A percentile compares a stretch with the other conserved stretches of the same genome.
phyloP scores from a whole-genome alignment of 2,888 invertebrate species.

The Catocala nupta region DNA sequence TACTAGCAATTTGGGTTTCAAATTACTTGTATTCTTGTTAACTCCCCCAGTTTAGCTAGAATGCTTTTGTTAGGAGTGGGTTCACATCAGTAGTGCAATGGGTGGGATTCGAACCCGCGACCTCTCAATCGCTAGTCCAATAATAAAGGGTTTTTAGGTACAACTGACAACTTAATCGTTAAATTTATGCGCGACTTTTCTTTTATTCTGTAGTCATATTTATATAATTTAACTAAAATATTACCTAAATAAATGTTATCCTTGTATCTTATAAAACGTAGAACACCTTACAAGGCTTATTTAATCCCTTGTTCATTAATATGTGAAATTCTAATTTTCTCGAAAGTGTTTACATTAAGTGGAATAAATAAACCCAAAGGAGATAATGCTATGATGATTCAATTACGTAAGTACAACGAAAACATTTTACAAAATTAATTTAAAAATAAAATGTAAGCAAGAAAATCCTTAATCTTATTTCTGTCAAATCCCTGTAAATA shows the following conservation, averaged over 20 bases:
- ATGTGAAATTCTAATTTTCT: constrained; percentile 20
- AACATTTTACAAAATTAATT: constrained; percentile 50
- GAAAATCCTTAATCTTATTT: constrained; percentile 68
- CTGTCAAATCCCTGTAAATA: constrained; percentile 71
- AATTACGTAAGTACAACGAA: constrained; percentile 36
- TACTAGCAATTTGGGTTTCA: too few relatives aligned
- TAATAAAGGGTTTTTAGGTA: too few relatives aligned
- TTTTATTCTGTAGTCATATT: too few relatives aligned
- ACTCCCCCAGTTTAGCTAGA: too few relatives aligned
- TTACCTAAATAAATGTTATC: constrained; percentile 10
- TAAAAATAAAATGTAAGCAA: constrained; percentile 50
- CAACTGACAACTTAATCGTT: too few relatives aligned
- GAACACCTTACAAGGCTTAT: constrained; percentile 1
- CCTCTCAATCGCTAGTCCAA: too few relatives aligned
- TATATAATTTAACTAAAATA: too few relatives aligned
- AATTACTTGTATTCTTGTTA: too few relatives aligned
- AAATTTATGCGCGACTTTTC: too few relatives aligned
- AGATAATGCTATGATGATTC: constrained; percentile 35
- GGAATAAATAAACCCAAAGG: constrained; percentile 33
- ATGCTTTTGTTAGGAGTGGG: too few relatives aligned
- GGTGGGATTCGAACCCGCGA: too few relatives aligned
- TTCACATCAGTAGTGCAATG: too few relatives aligned
- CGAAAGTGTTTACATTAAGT: constrained; percentile 26
- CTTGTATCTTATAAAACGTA: constrained; percentile 1
- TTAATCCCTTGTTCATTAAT: constrained; percentile 25